Evolutionary conservation across 2,797 vertebrate genomes (phyloP).

Genomic region (Cyprinella venusta): DNA sequence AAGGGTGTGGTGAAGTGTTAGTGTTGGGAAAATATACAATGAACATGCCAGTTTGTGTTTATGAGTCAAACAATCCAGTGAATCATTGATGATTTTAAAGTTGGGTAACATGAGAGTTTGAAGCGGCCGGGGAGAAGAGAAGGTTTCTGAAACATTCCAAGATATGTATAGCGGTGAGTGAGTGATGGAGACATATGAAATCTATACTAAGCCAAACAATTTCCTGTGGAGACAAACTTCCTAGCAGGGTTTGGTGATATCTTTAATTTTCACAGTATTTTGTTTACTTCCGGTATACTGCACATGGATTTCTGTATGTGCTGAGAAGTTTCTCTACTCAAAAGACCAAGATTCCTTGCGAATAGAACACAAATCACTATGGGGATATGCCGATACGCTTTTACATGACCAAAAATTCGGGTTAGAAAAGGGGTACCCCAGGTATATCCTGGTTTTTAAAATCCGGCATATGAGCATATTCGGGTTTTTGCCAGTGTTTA

Average conservation of each 20-base stretch:
- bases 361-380: too few species aligned
- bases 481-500: too few species aligned
- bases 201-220: background rate
- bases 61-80: background rate
- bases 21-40: background rate
- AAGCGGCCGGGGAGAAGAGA: background rate
- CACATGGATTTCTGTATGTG: too few species aligned
- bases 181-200: slow-evolving; percentile 14
- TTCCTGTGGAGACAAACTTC: background rate
- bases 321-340: too few species aligned
- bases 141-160: background rate
- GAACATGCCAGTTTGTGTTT: background rate
- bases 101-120: slow-evolving; percentile 25
- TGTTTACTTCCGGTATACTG: too few species aligned
- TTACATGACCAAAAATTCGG: too few species aligned
- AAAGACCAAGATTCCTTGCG: too few species aligned
- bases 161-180: slow-evolving; percentile 43
- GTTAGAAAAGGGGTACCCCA: too few species aligned
- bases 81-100: slow-evolving; percentile 36
- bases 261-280: background rate
- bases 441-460: too few species aligned
- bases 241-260: background rate
- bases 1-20: background rate
- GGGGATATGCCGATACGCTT: too few species aligned
- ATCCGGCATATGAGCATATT: too few species aligned